Percentiles rank a stretch among this genome's conserved stretches.
Evolutionary conservation across 2,797 vertebrate genomes (phyloP).

Genomic region (Trachurus trachurus): DNA sequence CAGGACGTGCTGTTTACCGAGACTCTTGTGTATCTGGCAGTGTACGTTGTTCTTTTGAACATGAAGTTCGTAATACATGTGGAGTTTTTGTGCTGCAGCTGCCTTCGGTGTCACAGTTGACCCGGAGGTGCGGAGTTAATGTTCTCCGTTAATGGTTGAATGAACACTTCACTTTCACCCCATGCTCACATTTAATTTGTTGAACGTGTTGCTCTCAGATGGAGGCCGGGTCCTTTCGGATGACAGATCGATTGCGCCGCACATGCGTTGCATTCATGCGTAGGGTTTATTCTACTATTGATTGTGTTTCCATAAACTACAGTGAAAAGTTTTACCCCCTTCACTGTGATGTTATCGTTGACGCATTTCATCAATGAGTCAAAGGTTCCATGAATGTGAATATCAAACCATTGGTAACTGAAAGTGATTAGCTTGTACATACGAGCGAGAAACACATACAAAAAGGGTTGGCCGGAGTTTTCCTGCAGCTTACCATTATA

Average conservation of each 20-base stretch:
- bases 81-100: not conserved
- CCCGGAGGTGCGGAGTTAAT: not conserved
- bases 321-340: slow-evolving; percentile 13
- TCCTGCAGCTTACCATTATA: not conserved
- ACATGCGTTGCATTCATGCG: slow-evolving; percentile 47
- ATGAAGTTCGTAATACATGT: slow-evolving; percentile 7
- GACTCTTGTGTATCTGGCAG: slow-evolving; percentile 28
- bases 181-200: slow-evolving; percentile 27
- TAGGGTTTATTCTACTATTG: slow-evolving; percentile 57
- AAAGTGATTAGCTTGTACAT: not conserved
- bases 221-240: slow-evolving; percentile 36
- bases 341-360: slow-evolving; percentile 29
- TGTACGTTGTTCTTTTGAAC: slow-evolving; percentile 19
- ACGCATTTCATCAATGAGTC: slow-evolving; percentile 41
- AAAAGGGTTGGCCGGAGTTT: not conserved
- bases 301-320: slow-evolving; percentile 62
- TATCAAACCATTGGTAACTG: slow-evolving; percentile 10
- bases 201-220: slow-evolving; percentile 32
- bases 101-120: not conserved
- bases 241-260: slow-evolving; percentile 49
- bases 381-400: slow-evolving; percentile 27
- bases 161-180: slow-evolving; percentile 35
- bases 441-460: not conserved
- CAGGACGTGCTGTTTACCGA: slow-evolving; percentile 25
- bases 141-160: not conserved